Base-by-base conservation (phyloP, 2,113 vertebrate species). In the Peromyscus maniculatus region DNA sequence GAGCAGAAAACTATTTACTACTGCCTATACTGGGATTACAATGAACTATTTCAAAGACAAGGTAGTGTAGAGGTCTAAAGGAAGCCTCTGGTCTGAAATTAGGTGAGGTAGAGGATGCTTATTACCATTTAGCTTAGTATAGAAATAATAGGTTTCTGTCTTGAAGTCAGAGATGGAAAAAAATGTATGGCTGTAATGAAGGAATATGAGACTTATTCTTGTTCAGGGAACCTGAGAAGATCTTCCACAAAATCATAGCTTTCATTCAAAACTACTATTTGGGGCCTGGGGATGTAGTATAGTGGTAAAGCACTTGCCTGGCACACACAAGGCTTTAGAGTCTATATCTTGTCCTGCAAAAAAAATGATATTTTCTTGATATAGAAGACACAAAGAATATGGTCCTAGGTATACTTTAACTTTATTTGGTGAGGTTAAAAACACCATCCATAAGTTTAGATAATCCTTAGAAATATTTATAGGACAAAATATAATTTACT, bases 1-100 rank as follows among this genome's bases (percentile, higher is more conserved):
- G 66, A 94, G 69, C 93, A 43, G 87, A 93, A 77, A 94, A 26
- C 9, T 94, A 89, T 93, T 97, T 96, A 91, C 52, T 88, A 91
- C 21, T 66, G 5, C 84, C 89, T 93, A 91, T 89, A 74, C n/a
- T 90, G 79, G 74, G 75, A 67, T 90, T 88, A 84, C 9, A 64
- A 72, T 66, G 78, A 95, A 49, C 67, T 33, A 49, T n/a, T 80
- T 69, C 66, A 89, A 5, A 94, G 46, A 93, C 24, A 91, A 95
- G 36, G 66, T 39, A 39, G 64, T 71, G 46, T 31, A n/a, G 55
- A 22, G 19, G 49, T 46, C 49, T 49, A 91, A 96, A 93, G 31
- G 11, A 43, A 75, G 59, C 52, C 74, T 91, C 52, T 74, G 19
- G 46, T 88, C 33, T 5, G 7, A 74, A 84, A 87, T 55, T 79